Percentiles rank a stretch among this genome's conserved stretches.
Conservation (phyloP, 2,113 vertebrate genomes). For the Heterocephalus glaber region DNA sequence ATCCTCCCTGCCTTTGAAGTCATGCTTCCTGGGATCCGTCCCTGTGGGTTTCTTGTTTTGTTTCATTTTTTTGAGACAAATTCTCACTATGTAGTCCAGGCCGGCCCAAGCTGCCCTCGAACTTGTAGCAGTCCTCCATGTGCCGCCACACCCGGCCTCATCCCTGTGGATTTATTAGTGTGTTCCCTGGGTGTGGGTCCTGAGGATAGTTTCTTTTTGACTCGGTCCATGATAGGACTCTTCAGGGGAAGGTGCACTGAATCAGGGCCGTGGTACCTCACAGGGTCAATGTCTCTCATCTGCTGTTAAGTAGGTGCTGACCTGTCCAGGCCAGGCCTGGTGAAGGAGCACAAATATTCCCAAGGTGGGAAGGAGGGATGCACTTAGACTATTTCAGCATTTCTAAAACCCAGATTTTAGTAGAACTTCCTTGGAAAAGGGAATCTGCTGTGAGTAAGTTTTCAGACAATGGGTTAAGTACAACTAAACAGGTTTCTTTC, state of each 20-base stretch:
- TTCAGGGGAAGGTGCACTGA: background rate
- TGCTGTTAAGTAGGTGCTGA: background rate
- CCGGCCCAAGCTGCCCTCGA: background rate
- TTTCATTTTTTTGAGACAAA: background rate
- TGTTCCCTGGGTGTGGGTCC: background rate
- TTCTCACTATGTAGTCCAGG: background rate
- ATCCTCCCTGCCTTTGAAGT: constrained; percentile 9
- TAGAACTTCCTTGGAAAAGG: background rate
- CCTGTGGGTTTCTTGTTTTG: background rate
- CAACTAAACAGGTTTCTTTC: background rate
- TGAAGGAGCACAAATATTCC: background rate
- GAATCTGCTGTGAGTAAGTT: background rate
- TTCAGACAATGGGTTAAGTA: background rate
- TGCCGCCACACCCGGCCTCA: background rate
- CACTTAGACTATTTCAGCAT: background rate
- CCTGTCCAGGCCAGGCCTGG: background rate
- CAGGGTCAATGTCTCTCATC: background rate
- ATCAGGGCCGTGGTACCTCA: accelerated
- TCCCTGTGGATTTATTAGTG: background rate
- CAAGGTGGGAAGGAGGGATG: background rate
- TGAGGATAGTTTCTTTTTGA: background rate
- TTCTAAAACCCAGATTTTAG: background rate
- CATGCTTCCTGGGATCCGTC: background rate
- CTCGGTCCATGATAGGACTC: background rate
- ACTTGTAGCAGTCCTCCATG: background rate